Percentiles rank a stretch among this genome's conserved stretches.
Evolutionary conservation across 1,140 invertebrate species (phyloP).

Genomic region (Conus betulinus): DNA sequence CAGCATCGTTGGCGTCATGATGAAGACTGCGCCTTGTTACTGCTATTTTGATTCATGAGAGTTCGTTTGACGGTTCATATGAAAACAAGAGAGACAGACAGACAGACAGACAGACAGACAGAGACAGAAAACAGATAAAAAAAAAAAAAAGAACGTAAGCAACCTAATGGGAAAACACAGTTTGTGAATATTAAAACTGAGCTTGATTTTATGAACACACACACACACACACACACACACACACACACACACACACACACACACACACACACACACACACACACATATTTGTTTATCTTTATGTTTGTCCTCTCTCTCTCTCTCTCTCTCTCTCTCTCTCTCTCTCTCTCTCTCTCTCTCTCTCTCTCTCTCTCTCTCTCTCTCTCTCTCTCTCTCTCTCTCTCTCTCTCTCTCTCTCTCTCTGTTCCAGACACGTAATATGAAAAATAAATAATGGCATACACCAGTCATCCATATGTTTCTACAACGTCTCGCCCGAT

Average conservation of each 20-base stretch:
- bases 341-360: neutral
- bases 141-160: neutral
- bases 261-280: neutral
- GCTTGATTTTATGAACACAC: neutral
- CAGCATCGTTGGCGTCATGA: no score
- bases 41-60: neutral
- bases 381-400: no score
- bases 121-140: neutral
- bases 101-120: neutral
- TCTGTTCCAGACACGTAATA: no score
- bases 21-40: no score
- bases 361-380: no score
- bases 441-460: no score
- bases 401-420: no score
- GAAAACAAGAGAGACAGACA: neutral
- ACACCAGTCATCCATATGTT: no score
- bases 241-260: conserved; percentile 6
- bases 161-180: neutral
- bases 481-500: no score
- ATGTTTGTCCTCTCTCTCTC: neutral
- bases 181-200: neutral
- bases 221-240: conserved; percentile 17
- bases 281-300: neutral
- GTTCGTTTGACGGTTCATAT: no score
- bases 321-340: neutral